Percentiles rank a stretch among this genome's conserved stretches.
Evolutionary conservation across 2,888 invertebrate genomes (phyloP).

Genomic region (Lasioglossum malachurum): DNA sequence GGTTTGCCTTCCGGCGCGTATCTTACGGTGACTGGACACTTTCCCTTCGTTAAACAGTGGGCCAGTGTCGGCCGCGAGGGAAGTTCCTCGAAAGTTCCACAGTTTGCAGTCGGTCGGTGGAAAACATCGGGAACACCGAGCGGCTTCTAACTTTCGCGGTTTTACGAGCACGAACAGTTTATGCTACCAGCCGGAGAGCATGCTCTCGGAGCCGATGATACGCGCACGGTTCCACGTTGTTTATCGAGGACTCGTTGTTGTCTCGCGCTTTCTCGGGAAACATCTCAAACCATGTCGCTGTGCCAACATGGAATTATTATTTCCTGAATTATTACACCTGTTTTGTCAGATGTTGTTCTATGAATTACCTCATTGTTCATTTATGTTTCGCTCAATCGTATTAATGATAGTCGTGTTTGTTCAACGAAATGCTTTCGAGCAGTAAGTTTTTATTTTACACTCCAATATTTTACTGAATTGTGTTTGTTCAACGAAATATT

Average conservation of each 20-base stretch:
- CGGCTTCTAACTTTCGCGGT: constrained; percentile 59
- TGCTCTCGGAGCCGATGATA: not conserved
- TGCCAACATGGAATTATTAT: not conserved
- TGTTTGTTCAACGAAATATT: too few relatives aligned
- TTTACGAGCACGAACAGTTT: constrained; percentile 49
- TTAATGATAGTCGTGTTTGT: not conserved
- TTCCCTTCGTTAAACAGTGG: constrained; percentile 63
- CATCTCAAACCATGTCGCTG: not conserved
- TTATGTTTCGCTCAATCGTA: not conserved
- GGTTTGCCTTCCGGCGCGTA: constrained; percentile 47
- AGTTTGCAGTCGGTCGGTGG: constrained; percentile 38
- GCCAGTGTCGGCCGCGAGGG: constrained; percentile 40
- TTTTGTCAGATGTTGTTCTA: not conserved
- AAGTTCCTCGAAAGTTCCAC: constrained; percentile 42
- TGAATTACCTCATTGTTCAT: not conserved
- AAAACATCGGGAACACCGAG: constrained; percentile 36
- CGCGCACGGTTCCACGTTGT: constrained; percentile 20
- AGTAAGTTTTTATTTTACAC: too few relatives aligned
- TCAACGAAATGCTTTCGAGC: too few relatives aligned
- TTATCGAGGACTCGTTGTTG: constrained; percentile 1
- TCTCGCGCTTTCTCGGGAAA: not conserved
- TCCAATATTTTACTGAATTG: too few relatives aligned
- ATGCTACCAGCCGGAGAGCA: constrained; percentile 7
- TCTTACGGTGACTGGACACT: constrained; percentile 56
- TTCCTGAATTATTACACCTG: too few relatives aligned